Evolutionary conservation across 2,113 vertebrate species (phyloP).

Genomic region (Strix uralensis): DNA sequence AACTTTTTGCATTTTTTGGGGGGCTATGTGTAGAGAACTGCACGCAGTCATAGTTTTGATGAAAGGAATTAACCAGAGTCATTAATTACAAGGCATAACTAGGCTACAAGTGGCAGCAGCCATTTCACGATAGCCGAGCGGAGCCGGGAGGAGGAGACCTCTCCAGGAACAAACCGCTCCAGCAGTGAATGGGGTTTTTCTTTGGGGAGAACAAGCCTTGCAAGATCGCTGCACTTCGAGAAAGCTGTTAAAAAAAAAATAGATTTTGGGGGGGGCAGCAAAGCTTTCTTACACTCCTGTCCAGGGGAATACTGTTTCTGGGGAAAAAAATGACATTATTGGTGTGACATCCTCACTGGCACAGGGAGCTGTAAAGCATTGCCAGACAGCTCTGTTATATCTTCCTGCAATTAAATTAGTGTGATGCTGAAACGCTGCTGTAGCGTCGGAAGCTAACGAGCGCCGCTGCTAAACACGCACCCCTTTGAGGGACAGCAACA

Average conservation of each 20-base stretch:
- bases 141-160: not conserved
- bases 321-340: fast-evolving
- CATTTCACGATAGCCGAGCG: fast-evolving
- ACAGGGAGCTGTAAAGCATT: fast-evolving
- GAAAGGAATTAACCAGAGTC: not conserved
- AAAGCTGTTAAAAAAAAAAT: not conserved
- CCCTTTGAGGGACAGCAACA: fast-evolving
- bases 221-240: fast-evolving
- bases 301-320: not conserved
- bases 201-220: not conserved
- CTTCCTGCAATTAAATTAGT: fast-evolving
- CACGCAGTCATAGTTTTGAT: fast-evolving
- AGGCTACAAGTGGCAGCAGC: not conserved
- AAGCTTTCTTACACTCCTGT: not conserved
- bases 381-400: not conserved
- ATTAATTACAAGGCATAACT: not conserved
- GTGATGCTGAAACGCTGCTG: not conserved
- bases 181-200: not conserved
- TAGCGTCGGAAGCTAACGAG: fast-evolving
- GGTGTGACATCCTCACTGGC: not conserved
- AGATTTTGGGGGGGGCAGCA: not conserved
- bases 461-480: not conserved
- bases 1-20: not conserved
- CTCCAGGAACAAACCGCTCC: fast-evolving
- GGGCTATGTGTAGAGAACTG: not conserved